These are phyloP conservation scores for Halictus rubicundus DNA, from an alignment of 1,140 invertebrate species.

Conservation along the genomic window DNA sequence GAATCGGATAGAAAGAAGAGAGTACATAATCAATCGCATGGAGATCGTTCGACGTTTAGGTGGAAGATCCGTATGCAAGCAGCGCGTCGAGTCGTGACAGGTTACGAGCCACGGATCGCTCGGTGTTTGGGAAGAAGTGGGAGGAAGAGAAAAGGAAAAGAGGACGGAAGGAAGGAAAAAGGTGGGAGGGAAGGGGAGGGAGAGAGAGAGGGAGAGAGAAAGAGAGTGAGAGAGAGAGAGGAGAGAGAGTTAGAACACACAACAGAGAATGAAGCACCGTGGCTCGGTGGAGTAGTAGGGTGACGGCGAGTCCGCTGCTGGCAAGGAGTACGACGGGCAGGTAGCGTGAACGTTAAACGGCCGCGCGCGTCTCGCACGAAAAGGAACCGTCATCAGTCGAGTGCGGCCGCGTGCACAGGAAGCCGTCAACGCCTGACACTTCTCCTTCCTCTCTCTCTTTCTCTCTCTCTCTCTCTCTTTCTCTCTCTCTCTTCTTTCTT, in stretches of 20 bases:
- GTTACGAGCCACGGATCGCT: conserved; percentile 4
- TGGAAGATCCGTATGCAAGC: conserved; percentile 35
- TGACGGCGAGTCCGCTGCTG: conserved; percentile 10
- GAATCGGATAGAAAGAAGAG: too few species aligned
- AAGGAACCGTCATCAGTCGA: conserved; percentile 67
- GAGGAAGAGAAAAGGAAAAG: background rate
- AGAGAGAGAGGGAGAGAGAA: background rate
- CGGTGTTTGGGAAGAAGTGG: background rate
- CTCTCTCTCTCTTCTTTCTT: conserved; percentile 15
- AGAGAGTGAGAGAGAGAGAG: background rate
- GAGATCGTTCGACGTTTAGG: conserved; percentile 11
- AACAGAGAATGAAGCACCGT: conserved; percentile 38
- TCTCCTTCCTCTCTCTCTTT: conserved; percentile 37
- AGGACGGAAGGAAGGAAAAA: conserved; percentile 1
- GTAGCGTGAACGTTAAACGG: conserved; percentile 57
- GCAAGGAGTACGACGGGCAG: conserved; percentile 26
- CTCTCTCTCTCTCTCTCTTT: conserved; percentile 29
- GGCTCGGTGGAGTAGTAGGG: conserved; percentile 25
- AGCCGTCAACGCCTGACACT: conserved; percentile 30
- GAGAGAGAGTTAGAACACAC: background rate
- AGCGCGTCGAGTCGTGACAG: conserved; percentile 29
- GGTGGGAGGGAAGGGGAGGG: background rate
- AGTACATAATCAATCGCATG: background rate
- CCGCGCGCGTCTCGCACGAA: conserved; percentile 24
- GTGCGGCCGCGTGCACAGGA: conserved; percentile 69